Percentiles rank a stretch among this genome's conserved stretches.
Conservation (phyloP, 2,888 invertebrate species). For the Platycheirus rosarum region DNA sequence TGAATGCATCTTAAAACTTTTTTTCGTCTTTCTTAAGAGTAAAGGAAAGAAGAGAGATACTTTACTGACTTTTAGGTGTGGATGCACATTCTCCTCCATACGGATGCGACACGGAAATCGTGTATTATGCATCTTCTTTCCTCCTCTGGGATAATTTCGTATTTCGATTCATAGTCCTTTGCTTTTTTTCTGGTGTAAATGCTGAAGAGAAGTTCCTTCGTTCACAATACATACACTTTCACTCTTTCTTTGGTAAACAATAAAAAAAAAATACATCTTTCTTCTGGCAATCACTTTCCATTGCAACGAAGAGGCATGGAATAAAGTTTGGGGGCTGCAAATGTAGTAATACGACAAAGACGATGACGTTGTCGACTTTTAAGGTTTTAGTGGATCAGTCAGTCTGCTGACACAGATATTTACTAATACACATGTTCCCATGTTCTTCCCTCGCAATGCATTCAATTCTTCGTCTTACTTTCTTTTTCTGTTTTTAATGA, state of each 20-base stretch:
- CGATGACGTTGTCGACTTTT: constrained; percentile 1
- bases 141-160: background rate
- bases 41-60: background rate
- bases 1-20: constrained; percentile 42
- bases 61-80: background rate
- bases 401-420: constrained; percentile 66
- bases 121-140: constrained; percentile 1
- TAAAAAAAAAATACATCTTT: constrained; percentile 2
- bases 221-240: constrained; percentile 55
- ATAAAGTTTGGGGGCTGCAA: background rate
- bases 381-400: constrained; percentile 58
- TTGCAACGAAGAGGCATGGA: background rate
- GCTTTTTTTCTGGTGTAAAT: background rate
- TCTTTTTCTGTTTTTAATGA: too few relatives aligned
- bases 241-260: constrained; percentile 26
- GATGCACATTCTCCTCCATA: background rate
- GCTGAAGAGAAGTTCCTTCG: constrained; percentile 24
- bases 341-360: constrained; percentile 8
- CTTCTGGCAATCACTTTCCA: constrained; percentile 4
- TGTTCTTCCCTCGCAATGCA: too few relatives aligned
- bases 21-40: background rate
- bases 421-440: constrained; percentile 1
- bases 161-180: background rate
- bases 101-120: background rate
- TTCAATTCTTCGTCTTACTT: too few relatives aligned